phyloP scores from a whole-genome alignment of 2,888 invertebrate species.

The Opisthograptis luteolata region DNA sequence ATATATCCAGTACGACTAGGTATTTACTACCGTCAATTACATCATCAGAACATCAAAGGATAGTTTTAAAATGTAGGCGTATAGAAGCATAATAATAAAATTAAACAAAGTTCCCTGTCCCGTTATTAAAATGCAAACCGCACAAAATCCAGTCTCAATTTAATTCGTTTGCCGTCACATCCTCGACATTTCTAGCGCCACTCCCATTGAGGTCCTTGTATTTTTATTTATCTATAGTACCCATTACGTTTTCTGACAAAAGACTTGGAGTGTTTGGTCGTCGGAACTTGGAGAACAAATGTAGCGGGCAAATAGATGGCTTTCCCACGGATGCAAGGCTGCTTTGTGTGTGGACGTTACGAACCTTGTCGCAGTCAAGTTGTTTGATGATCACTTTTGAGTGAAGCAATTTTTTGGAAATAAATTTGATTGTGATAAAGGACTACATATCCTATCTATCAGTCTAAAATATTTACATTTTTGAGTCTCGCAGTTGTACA shows the following conservation, averaged over 20 bases:
- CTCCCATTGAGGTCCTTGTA: conserved; percentile 56
- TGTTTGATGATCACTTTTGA: conserved; percentile 13
- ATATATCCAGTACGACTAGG: no score
- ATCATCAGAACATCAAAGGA: no score
- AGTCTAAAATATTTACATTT: no score
- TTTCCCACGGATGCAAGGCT: conserved; percentile 65
- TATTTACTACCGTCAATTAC: no score
- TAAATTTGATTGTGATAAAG: neutral
- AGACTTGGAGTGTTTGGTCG: conserved; percentile 79
- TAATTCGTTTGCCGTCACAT: conserved; percentile 40
- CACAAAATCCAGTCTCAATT: conserved; percentile 25
- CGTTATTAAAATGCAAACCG: conserved; percentile 13
- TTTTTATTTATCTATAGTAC: conserved; percentile 78
- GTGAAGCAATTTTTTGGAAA: conserved; percentile 21
- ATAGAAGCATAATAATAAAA: no score
- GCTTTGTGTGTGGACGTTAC: conserved; percentile 30
- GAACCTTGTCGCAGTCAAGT: conserved; percentile 22
- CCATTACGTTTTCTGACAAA: conserved; percentile 83
- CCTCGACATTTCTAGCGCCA: conserved; percentile 63
- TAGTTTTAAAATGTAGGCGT: no score
- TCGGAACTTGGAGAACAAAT: conserved; percentile 66
- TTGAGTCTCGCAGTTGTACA: no score
- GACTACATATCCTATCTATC: neutral
- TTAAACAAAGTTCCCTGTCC: neutral
- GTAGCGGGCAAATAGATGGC: conserved; percentile 67